Percentiles rank a stretch among this genome's conserved stretches.
Conservation (phyloP, 92 coral and sea anemone species). For the Micromussa lordhowensis region DNA sequence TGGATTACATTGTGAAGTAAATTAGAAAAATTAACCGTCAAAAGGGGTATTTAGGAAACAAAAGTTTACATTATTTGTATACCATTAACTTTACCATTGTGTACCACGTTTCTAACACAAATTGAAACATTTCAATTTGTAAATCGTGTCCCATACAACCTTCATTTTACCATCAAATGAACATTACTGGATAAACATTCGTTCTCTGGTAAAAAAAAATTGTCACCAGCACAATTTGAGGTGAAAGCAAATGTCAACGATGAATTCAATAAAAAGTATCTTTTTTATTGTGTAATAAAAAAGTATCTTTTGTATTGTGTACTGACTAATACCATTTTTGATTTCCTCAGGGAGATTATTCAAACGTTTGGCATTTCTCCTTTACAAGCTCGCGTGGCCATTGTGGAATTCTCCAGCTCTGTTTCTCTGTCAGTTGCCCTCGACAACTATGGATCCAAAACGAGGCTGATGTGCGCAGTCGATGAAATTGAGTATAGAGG, state of each 20-base stretch:
- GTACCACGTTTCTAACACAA: too few species aligned
- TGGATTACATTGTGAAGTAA: too few species aligned
- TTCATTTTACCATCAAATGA: too few species aligned
- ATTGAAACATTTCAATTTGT: too few species aligned
- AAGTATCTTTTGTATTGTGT: neutral
- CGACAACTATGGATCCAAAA: slow-evolving; percentile 73
- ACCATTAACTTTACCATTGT: too few species aligned
- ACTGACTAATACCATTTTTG: neutral
- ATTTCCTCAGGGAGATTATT: slow-evolving; percentile 64
- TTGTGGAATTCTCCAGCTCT: slow-evolving; percentile 62
- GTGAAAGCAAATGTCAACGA: neutral
- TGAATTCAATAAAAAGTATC: neutral
- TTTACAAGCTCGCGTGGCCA: slow-evolving; percentile 73
- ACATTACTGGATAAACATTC: too few species aligned
- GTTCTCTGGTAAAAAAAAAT: too few species aligned
- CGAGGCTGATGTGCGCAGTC: slow-evolving; percentile 74
- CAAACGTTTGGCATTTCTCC: slow-evolving; percentile 76
- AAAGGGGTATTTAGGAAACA: too few species aligned
- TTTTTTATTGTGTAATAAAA: neutral
- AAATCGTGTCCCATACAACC: too few species aligned
- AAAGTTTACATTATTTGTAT: too few species aligned
- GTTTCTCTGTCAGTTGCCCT: slow-evolving; percentile 57
- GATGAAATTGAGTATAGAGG: slow-evolving; percentile 37
- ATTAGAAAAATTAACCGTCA: too few species aligned
- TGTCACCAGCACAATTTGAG: neutral